Conservation (phyloP, 2,113 vertebrate genomes). For the Ciconia maguari region DNA sequence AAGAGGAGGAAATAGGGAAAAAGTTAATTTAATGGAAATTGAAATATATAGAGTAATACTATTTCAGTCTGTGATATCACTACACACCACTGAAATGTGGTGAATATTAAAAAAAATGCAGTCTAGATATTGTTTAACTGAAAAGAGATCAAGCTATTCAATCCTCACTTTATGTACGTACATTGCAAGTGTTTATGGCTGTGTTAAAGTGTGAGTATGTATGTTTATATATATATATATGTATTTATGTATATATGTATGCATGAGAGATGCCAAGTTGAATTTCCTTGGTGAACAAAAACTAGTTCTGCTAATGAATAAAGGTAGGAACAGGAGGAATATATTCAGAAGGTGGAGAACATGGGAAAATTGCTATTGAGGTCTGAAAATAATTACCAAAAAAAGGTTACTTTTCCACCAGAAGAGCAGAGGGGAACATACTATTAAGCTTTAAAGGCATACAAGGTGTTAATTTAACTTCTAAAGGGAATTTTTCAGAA, state of each 20-base stretch:
- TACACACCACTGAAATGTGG: not conserved
- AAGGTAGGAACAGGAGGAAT: not conserved
- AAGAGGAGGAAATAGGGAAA: rapidly evolving
- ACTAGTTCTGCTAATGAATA: not conserved
- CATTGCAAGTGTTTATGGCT: not conserved
- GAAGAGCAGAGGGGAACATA: not conserved
- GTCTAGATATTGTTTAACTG: not conserved
- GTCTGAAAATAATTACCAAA: not conserved
- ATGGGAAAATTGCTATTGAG: not conserved
- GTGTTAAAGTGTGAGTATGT: not conserved
- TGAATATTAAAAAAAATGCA: not conserved
- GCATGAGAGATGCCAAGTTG: not conserved
- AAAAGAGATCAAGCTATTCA: not conserved
- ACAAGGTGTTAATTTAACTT: not conserved
- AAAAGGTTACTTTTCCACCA: not conserved
- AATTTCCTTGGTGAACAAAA: not conserved
- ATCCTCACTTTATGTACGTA: not conserved
- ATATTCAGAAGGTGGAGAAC: not conserved
- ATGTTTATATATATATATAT: not conserved
- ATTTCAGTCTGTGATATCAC: not conserved
- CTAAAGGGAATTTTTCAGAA: not conserved
- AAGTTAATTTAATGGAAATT: not conserved
- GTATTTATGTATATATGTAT: not conserved
- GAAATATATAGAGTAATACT: not conserved
- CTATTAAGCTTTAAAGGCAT: not conserved